phyloP scores from a whole-genome alignment of 2,888 invertebrate genomes.

The Caenorhabditis zanzibari region DNA sequence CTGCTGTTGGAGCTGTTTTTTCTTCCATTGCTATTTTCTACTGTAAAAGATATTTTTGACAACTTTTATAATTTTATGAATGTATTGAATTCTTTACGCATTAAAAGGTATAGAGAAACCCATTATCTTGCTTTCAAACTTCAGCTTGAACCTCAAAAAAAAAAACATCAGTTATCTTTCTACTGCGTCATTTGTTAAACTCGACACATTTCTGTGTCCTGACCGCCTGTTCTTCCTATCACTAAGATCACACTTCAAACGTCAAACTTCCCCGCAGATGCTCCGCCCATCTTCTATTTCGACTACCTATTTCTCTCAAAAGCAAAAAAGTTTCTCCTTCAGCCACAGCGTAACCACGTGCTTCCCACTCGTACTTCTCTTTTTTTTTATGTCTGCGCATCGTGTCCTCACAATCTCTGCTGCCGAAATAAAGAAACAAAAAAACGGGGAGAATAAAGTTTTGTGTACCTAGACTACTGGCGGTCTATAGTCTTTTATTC shows the following conservation, averaged over 20 bases:
- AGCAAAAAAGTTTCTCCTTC: conserved; percentile 20
- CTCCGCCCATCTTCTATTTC: conserved; percentile 15
- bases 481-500: no score
- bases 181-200: conserved; percentile 17
- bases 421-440: neutral
- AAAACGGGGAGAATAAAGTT: neutral
- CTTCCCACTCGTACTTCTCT: conserved; percentile 15
- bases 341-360: conserved; percentile 22
- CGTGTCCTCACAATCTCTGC: neutral
- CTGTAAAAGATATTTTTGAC: conserved; percentile 6
- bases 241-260: conserved; percentile 58
- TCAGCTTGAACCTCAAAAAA: neutral
- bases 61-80: neutral
- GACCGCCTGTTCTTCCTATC: conserved; percentile 37
- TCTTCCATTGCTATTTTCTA: neutral
- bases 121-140: no score
- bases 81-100: neutral
- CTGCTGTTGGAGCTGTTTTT: neutral
- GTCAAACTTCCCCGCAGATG: conserved; percentile 33
- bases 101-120: no score
- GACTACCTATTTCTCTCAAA: conserved; percentile 4
- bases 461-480: no score
- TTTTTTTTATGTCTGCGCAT: conserved; percentile 23
- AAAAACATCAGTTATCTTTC: neutral
- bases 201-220: conserved; percentile 26